phyloP scores from a whole-genome alignment of 2,113 vertebrate species.

The Excalfactoria chinensis region DNA sequence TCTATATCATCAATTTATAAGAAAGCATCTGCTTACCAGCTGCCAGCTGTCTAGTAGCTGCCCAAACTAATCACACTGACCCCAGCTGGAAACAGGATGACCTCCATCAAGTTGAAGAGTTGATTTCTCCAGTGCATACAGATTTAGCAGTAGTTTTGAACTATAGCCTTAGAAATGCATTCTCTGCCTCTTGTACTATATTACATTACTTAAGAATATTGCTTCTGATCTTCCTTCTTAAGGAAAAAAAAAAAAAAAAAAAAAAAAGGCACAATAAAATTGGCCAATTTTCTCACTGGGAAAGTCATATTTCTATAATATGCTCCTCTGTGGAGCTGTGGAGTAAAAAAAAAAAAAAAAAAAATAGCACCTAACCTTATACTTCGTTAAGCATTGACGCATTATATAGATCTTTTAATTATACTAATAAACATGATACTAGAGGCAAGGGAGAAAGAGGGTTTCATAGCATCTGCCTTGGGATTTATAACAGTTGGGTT shows the following conservation, averaged over 20 bases:
- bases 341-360: background rate
- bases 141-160: constrained; percentile 35
- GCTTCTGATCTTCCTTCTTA: background rate
- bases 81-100: constrained; percentile 49
- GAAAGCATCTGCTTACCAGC: constrained; percentile 62
- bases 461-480: background rate
- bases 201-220: background rate
- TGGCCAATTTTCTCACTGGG: background rate
- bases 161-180: background rate
- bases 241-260: no score
- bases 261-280: background rate
- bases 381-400: background rate
- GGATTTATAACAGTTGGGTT: constrained; percentile 28
- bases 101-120: constrained; percentile 34
- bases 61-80: constrained; percentile 55
- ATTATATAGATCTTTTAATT: background rate
- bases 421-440: background rate
- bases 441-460: background rate
- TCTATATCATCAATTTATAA: constrained; percentile 3
- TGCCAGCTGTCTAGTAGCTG: constrained; percentile 57
- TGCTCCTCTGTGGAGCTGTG: background rate
- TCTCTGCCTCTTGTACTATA: background rate
- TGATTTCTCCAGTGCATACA: background rate
- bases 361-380: background rate
- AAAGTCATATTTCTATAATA: background rate